phyloP scores from a whole-genome alignment of 1,140 invertebrate genomes.

The Drosophila eugracilis region DNA sequence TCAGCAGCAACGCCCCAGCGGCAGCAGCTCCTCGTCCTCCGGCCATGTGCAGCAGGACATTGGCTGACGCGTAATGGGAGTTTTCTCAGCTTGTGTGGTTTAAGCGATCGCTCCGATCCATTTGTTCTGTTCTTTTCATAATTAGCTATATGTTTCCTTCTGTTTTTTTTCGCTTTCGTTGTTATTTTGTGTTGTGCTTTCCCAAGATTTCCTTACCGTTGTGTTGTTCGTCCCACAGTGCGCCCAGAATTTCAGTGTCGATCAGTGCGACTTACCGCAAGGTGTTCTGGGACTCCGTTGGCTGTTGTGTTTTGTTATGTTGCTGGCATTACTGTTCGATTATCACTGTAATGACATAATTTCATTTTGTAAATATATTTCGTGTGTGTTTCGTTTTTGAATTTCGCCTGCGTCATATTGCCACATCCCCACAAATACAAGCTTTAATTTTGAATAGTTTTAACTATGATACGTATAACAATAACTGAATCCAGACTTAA shows the following conservation, averaged over 20 bases:
- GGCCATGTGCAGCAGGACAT: slow-evolving; percentile 86
- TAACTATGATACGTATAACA: slow-evolving; percentile 30
- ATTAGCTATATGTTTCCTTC: not conserved
- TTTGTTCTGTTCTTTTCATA: slow-evolving; percentile 1
- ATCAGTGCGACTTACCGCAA: slow-evolving; percentile 22
- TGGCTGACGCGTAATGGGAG: slow-evolving; percentile 91
- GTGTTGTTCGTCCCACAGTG: slow-evolving; percentile 36
- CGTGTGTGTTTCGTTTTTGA: slow-evolving; percentile 32
- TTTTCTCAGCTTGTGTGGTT: slow-evolving; percentile 92
- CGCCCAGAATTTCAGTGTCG: slow-evolving; percentile 30
- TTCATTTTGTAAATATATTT: slow-evolving; percentile 49
- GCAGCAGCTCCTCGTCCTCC: slow-evolving; percentile 87
- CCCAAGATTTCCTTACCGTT: slow-evolving; percentile 10
- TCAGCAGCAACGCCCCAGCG: slow-evolving; percentile 88
- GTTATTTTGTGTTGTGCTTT: slow-evolving; percentile 20
- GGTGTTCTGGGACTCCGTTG: slow-evolving; percentile 40
- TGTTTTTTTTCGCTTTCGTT: slow-evolving; percentile 36
- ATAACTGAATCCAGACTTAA: slow-evolving; percentile 53
- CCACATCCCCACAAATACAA: slow-evolving; percentile 30
- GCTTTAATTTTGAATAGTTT: slow-evolving; percentile 53
- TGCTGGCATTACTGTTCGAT: slow-evolving; percentile 49
- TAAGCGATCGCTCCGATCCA: slow-evolving; percentile 75
- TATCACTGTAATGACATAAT: slow-evolving; percentile 11
- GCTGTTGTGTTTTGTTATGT: slow-evolving; percentile 55
- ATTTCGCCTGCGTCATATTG: slow-evolving; percentile 13